Conservation (phyloP, 2,888 invertebrate genomes). For the Harpalus rubripes region DNA sequence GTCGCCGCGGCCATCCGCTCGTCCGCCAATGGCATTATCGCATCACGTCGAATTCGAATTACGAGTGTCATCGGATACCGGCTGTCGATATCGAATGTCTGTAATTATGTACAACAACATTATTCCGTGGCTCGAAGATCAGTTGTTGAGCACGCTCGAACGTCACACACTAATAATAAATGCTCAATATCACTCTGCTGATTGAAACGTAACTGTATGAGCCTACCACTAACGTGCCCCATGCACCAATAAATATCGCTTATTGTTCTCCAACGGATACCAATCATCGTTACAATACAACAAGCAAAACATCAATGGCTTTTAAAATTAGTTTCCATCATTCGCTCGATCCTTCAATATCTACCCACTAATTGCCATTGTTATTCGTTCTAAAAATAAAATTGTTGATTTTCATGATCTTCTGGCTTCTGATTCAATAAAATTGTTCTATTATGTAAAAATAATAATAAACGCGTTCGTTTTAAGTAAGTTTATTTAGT, state of each 20-base stretch:
- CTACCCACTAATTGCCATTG: too few relatives aligned
- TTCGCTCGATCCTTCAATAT: too few relatives aligned
- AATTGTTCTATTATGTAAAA: too few relatives aligned
- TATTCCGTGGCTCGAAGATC: slow-evolving; percentile 19
- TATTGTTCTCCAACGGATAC: not conserved
- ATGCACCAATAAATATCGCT: slow-evolving; percentile 16
- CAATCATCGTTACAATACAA: not conserved
- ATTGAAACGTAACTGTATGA: slow-evolving; percentile 21
- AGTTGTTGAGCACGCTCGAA: slow-evolving; percentile 42
- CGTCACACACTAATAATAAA: slow-evolving; percentile 35
- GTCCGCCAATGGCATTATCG: slow-evolving; percentile 32
- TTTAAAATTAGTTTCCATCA: too few relatives aligned
- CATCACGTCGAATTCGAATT: slow-evolving; percentile 60
- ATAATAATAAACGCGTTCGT: too few relatives aligned
- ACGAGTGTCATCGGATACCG: slow-evolving; percentile 58
- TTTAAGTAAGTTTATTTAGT: too few relatives aligned
- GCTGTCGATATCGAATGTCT: slow-evolving; percentile 56
- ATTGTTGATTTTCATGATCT: too few relatives aligned
- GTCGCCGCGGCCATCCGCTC: not conserved
- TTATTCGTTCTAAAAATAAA: too few relatives aligned
- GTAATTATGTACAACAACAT: slow-evolving; percentile 57
- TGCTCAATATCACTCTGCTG: slow-evolving; percentile 38
- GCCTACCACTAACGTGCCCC: not conserved
- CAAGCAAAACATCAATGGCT: too few relatives aligned
- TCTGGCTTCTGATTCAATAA: too few relatives aligned